Base-by-base conservation (phyloP, 35 echinoderm and acorn worm genomes). In the Stichopus chloronotus region DNA sequence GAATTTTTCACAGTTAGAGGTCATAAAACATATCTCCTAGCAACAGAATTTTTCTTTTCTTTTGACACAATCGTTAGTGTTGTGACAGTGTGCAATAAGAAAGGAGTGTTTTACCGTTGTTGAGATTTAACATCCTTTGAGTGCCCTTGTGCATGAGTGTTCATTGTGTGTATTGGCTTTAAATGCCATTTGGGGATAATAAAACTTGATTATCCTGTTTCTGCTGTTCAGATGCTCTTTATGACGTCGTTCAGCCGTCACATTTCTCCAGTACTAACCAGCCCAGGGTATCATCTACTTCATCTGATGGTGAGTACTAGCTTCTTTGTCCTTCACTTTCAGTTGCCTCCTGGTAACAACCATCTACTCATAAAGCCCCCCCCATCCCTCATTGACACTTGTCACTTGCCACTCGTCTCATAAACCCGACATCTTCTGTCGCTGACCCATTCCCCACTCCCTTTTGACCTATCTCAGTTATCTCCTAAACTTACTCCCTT, bases 401-500 rank as follows among this genome's bases (percentile, higher is more conserved):
- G 9, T 79, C 63, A 43, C 72, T 52, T 16, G 14, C 22, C 7
- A 0, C 13, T 12, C 16, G 12, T 30, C 52, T 30, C 52, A 8
- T 22, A 80, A 9, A n/a, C 52, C 84, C n/a, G 6, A 20, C 56
- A 21, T 52, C 1, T 1, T 54, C 84, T n/a, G 8, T 54, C 79
- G 14, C 79, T 43, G 30, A 43, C 79, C 79, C 79, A 14, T 25
- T 25, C 30, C 71, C 92, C 92, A 25, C 61, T 22, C 92, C 74
- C 55, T 6, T 55, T 55, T 53, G 86, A 88, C 56, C 59, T 88
- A 88, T 11, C 24, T n/a, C 80, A 83, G 4, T 52, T 79, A 43
- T n/a, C 13, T 24, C 69, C 69, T 7, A 19, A 5, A 14, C 13
- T 21, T 2, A 0, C 6, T 16, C 13, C 14, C 59, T 61, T 14